A percentile compares a stretch with the other conserved stretches of the same genome.
These are phyloP conservation scores for Hassar affinis DNA, from an alignment of 2,113 vertebrate species.

Conservation along the genomic window DNA sequence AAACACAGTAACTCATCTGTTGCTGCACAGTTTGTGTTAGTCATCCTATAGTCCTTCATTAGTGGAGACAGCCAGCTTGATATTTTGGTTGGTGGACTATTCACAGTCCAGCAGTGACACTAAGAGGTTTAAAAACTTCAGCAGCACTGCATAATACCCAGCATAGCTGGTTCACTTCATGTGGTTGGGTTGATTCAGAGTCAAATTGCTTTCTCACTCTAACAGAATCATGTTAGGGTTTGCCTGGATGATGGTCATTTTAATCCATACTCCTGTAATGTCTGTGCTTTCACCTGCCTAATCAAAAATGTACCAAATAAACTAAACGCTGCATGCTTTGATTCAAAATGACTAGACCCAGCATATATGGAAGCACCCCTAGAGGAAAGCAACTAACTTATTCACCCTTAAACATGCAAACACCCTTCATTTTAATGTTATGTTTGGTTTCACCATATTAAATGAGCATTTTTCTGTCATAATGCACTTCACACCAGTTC, in stretches of 20 bases:
- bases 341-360: neutral
- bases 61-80: no score
- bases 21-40: no score
- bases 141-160: neutral
- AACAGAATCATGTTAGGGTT: no score
- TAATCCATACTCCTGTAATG: neutral
- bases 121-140: no score
- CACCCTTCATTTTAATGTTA: slow-evolving; percentile 46
- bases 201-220: neutral
- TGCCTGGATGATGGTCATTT: no score
- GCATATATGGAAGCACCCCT: neutral
- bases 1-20: no score
- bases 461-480: slow-evolving; percentile 48
- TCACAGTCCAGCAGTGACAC: no score
- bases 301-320: neutral
- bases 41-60: no score
- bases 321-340: neutral
- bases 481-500: slow-evolving; percentile 34
- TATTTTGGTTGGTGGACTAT: no score
- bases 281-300: neutral
- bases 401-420: slow-evolving; percentile 8
- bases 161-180: neutral
- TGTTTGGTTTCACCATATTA: slow-evolving; percentile 17
- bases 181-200: neutral
- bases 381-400: neutral